A percentile compares a stretch with the other conserved stretches of the same genome.
Conservation (phyloP, 2,113 vertebrate species). For the Strix aluco region DNA sequence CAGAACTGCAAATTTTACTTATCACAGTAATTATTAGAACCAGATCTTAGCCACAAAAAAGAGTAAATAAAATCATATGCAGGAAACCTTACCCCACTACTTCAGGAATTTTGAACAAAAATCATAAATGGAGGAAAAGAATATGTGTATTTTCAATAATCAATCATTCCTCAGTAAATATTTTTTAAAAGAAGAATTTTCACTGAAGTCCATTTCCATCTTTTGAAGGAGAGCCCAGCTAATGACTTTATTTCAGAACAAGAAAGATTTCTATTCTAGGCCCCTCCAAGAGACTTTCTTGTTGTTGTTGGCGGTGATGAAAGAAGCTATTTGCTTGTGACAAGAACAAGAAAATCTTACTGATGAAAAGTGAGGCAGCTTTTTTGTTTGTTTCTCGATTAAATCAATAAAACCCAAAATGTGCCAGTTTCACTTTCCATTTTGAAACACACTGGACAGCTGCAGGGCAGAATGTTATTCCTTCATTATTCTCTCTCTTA, state of each 20-base stretch:
- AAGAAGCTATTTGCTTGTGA: slow-evolving; percentile 26
- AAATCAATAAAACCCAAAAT: slow-evolving; percentile 40
- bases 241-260: background rate
- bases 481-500: slow-evolving; percentile 31
- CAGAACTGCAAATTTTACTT: background rate
- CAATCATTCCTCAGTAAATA: background rate
- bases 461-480: slow-evolving; percentile 26
- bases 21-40: background rate
- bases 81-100: background rate
- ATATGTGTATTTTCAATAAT: background rate
- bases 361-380: background rate
- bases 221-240: background rate
- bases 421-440: slow-evolving; percentile 25
- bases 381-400: slow-evolving; percentile 7
- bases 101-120: background rate
- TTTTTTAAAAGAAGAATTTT: background rate
- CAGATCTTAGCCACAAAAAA: background rate
- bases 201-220: background rate
- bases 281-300: background rate
- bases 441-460: background rate
- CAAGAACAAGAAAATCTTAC: slow-evolving; percentile 15
- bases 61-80: background rate
- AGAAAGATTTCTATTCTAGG: background rate
- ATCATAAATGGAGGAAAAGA: background rate
- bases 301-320: background rate